Evolutionary conservation across 2,888 invertebrate species (phyloP), one percentile per base, ranked within the genome.

Genomic region (Hirtodrosophila alboralis): DNA sequence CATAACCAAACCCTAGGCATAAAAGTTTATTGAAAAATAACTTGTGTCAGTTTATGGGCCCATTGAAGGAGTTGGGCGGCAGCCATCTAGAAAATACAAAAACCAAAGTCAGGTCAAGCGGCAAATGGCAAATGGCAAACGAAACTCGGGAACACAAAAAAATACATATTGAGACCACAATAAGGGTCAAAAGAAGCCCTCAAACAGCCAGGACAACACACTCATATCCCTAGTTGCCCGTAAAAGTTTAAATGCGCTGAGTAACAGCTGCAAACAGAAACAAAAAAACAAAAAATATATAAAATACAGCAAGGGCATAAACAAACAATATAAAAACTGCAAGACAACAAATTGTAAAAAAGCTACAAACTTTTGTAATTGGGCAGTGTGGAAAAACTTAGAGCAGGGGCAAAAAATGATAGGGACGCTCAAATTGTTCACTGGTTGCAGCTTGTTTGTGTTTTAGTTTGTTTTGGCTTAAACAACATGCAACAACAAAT

Each of bases 171-270:
- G 8, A 38, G 27, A 21, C 5, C 18, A 14, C 3, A 38, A 2
- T n/a, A 16, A 13, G 30, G 23, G n/a, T 8, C 12, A 1, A 10
- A 3, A 27, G 10, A n/a, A 30, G 10, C 12, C 30, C n/a, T 16
- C 12, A 34, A 30, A 45, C 40, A 27, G 27, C 4, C 28, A 23
- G 36, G 28, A 40, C 43, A 48, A 21, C 54, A 51, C 33, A 36
- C 51, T 56, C 44, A 66, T 47, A 72, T 52, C 54, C 60, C 73
- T 36, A 68, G 74, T 68, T 60, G 71, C 59, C 63, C 69, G 63
- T 63, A 74, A 58, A 72, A 72, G 74, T 74, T 74, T 44, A 72
- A 63, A 60, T 60, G 47, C 34, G 53, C 59, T 63, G 53, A 59
- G 53, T 57, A 47, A 58, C 58, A 59, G 34, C 18, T 23, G 41